These are phyloP conservation scores for Drosophila ohnishii DNA, from an alignment of 1,140 invertebrate genomes.

Conservation along the genomic window DNA sequence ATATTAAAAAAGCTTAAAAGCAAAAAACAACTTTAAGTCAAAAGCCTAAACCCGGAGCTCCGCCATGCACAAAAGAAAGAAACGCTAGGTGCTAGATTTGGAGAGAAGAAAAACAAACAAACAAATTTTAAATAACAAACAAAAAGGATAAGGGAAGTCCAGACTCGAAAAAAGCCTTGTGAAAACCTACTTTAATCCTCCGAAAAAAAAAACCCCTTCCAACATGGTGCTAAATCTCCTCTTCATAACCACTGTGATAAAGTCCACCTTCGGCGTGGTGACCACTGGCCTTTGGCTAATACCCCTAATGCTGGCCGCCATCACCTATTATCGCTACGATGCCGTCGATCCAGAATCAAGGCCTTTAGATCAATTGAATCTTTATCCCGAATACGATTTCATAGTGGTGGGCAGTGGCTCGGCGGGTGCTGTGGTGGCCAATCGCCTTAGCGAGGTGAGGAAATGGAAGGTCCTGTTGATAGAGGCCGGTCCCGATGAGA, in stretches of 20 bases:
- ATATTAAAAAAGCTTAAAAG: not conserved
- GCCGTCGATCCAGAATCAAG: slow-evolving; percentile 91
- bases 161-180: not conserved
- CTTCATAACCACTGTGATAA: slow-evolving; percentile 89
- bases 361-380: slow-evolving; percentile 85
- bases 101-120: slow-evolving; percentile 4
- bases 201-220: not conserved
- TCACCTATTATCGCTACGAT: slow-evolving; percentile 92
- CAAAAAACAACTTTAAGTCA: not conserved
- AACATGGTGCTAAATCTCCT: slow-evolving; percentile 89
- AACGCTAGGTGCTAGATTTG: slow-evolving; percentile 49
- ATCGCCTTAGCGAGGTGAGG: slow-evolving; percentile 91
- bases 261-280: slow-evolving; percentile 88
- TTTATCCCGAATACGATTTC: slow-evolving; percentile 91
- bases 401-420: slow-evolving; percentile 93
- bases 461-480: slow-evolving; percentile 93
- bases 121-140: not conserved
- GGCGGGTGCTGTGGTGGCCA: slow-evolving; percentile 93
- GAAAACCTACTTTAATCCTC: too few species aligned
- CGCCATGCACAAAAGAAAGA: slow-evolving; percentile 76
- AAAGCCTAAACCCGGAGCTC: slow-evolving; percentile 4
- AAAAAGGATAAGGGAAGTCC: too few species aligned
- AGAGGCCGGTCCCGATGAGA: slow-evolving; percentile 96
- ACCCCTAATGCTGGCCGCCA: slow-evolving; percentile 90
- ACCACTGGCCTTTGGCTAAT: slow-evolving; percentile 92